These are phyloP conservation scores for Drosophila bipectinata DNA, from an alignment of 1,140 invertebrate species.

Conservation along the genomic window DNA sequence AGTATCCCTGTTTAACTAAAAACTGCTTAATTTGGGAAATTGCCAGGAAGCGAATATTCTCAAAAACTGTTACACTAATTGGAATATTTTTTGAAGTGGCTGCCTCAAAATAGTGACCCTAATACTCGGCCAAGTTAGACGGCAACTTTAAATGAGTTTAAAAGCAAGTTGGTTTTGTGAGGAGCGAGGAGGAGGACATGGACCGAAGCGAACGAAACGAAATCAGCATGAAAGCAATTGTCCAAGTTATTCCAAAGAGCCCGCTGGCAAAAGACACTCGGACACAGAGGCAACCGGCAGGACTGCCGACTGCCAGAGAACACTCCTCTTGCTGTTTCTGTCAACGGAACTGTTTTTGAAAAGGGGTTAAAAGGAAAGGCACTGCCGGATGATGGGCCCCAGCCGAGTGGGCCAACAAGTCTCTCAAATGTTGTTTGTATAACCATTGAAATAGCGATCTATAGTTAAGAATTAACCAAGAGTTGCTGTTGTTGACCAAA, in stretches of 20 bases:
- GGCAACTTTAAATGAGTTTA: conserved; percentile 46
- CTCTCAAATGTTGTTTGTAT: conserved; percentile 35
- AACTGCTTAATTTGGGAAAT: conserved; percentile 24
- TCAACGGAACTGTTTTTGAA: conserved; percentile 57
- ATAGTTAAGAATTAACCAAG: conserved; percentile 38
- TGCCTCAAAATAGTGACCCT: conserved; percentile 48
- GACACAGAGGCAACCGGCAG: conserved; percentile 1
- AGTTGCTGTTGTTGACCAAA: conserved; percentile 4
- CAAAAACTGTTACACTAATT: conserved; percentile 56
- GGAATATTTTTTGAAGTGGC: conserved; percentile 50
- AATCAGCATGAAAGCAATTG: conserved; percentile 74
- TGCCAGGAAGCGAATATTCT: conserved; percentile 6
- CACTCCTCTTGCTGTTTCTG: conserved; percentile 28
- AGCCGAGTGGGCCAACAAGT: conserved; percentile 17
- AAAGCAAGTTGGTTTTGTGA: conserved; percentile 26
- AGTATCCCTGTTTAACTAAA: neutral
- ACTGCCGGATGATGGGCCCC: conserved; percentile 22
- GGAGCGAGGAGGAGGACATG: neutral
- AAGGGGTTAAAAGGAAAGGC: conserved; percentile 41
- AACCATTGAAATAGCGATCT: conserved; percentile 20
- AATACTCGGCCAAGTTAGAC: conserved; percentile 56
- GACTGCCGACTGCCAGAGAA: conserved; percentile 11
- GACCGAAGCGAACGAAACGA: conserved; percentile 39
- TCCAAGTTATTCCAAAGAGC: conserved; percentile 62
- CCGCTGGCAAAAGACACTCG: conserved; percentile 39